phyloP scores from a whole-genome alignment of 2,113 vertebrate species.

The Tringa solitaria region DNA sequence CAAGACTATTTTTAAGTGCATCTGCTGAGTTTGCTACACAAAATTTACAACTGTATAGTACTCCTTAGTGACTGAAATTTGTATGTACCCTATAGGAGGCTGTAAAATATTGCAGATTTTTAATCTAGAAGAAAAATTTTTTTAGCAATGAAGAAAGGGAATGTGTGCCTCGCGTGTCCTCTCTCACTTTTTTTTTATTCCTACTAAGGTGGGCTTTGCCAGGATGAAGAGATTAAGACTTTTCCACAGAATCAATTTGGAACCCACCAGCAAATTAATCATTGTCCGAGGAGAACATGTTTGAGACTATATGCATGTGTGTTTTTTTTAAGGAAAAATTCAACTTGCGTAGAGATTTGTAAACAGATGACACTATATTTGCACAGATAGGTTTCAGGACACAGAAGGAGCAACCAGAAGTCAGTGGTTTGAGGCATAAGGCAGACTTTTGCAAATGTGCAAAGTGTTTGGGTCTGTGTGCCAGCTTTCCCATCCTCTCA shows the following conservation, averaged over 20 bases:
- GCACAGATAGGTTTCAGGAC: neutral
- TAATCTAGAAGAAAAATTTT: neutral
- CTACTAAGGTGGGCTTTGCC: neutral
- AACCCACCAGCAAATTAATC: neutral
- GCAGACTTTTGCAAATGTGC: neutral
- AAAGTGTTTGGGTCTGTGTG: neutral
- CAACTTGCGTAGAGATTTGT: neutral
- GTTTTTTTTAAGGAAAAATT: neutral
- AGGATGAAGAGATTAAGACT: neutral
- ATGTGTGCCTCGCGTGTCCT: neutral
- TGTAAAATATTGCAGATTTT: neutral
- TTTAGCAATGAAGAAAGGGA: neutral
- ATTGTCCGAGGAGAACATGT: neutral
- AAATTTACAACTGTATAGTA: neutral
- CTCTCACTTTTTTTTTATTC: neutral
- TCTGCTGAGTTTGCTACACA: neutral
- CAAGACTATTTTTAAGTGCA: neutral
- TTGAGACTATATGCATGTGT: neutral
- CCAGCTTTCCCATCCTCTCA: neutral
- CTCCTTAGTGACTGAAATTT: neutral
- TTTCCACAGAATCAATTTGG: neutral
- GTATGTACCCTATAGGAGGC: neutral
- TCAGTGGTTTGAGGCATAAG: neutral
- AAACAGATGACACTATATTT: neutral
- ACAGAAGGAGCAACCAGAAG: neutral